A percentile compares a stretch with the other conserved stretches of the same genome.
Conservation (phyloP, 2,797 vertebrate genomes). For the Sitta carolinensis region DNA sequence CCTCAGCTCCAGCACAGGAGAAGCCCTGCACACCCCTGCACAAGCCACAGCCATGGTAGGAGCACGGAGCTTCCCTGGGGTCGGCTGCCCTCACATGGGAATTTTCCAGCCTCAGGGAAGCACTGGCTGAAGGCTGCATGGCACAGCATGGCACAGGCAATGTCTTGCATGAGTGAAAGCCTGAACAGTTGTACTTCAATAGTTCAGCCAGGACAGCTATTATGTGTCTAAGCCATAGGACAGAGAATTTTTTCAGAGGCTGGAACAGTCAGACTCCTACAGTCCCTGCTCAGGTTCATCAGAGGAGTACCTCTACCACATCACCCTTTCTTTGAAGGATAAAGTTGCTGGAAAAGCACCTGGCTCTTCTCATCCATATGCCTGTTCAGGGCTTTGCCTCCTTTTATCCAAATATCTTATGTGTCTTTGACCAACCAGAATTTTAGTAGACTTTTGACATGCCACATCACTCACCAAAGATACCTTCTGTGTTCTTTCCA, state of each 20-base stretch:
- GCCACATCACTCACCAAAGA: not conserved
- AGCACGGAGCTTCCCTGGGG: not conserved
- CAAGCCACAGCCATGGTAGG: accelerated
- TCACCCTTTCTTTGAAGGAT: not conserved
- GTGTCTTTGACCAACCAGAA: not conserved
- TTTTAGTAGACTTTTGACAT: not conserved
- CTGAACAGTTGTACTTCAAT: not conserved
- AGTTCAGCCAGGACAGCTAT: not conserved
- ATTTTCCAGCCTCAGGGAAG: not conserved
- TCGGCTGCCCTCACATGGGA: accelerated
- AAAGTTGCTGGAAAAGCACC: not conserved
- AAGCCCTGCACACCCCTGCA: not conserved
- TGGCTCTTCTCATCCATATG: not conserved
- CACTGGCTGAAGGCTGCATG: not conserved
- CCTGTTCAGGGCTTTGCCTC: not conserved
- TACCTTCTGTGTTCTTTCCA: not conserved
- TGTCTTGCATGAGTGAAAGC: not conserved
- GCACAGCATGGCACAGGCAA: not conserved
- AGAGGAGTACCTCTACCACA: not conserved
- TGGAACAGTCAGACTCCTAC: not conserved
- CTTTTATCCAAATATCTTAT: not conserved
- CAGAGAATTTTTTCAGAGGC: not conserved
- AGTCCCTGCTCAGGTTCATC: not conserved
- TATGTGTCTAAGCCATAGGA: not conserved
- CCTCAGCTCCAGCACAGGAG: not conserved